These are phyloP conservation scores for Acyrthosiphon pisum DNA, from an alignment of 1,140 invertebrate species.

Conservation along the genomic window DNA sequence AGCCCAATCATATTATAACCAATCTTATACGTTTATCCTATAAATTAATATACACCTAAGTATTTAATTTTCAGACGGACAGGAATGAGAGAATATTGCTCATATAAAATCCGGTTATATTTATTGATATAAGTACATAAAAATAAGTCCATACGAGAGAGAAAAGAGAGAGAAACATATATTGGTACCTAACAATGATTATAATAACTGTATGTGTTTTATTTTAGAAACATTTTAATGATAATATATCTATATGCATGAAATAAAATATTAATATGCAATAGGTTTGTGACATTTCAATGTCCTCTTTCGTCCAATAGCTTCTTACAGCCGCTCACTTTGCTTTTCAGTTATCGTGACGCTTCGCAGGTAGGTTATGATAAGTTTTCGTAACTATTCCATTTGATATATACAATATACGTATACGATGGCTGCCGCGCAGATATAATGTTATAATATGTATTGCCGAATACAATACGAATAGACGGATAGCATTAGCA, in stretches of 20 bases:
- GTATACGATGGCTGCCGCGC: background rate
- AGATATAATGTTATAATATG: background rate
- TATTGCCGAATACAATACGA: slow-evolving; percentile 31
- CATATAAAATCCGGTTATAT: background rate
- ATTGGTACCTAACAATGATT: background rate
- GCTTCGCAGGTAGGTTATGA: background rate
- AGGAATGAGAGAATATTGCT: background rate
- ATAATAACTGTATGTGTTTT: background rate
- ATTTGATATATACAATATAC: slow-evolving; percentile 16
- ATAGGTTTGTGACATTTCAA: background rate
- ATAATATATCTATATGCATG: background rate
- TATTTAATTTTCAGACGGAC: background rate
- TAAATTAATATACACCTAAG: background rate
- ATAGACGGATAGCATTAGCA: background rate
- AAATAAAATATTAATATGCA: slow-evolving; percentile 30
- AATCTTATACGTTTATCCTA: no score
- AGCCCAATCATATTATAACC: no score
- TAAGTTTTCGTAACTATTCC: slow-evolving; percentile 2
- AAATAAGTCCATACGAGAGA: background rate
- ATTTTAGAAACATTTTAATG: background rate
- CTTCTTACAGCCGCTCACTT: slow-evolving; percentile 5
- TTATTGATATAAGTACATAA: background rate
- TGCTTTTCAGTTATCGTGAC: slow-evolving; percentile 4
- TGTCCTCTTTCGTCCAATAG: background rate
- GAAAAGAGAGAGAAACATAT: background rate